These are phyloP conservation scores for Salvator merianae DNA, from an alignment of 2,113 vertebrate genomes.

Conservation along the genomic window DNA sequence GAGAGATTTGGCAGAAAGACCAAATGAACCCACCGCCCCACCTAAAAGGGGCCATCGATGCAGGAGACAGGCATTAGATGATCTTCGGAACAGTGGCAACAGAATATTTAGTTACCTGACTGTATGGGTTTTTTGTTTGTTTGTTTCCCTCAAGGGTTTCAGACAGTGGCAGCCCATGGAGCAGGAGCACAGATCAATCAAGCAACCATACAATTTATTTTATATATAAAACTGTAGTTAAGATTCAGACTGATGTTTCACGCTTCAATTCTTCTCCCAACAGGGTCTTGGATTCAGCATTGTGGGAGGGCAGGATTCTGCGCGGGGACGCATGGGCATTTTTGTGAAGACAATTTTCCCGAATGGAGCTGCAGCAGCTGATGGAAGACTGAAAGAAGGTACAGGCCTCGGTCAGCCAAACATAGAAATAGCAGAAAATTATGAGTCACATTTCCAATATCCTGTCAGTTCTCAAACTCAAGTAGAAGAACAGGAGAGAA, in stretches of 20 bases:
- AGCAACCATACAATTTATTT: no score
- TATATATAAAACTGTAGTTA: background rate
- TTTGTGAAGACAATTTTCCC: slow-evolving; percentile 98
- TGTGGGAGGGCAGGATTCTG: slow-evolving; percentile 95
- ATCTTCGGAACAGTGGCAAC: no score
- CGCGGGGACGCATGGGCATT: slow-evolving; percentile 95
- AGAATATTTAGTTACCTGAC: no score
- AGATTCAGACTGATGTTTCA: background rate
- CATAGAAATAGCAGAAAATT: no score
- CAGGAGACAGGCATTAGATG: no score
- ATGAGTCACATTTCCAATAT: background rate
- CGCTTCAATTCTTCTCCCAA: slow-evolving; percentile 22
- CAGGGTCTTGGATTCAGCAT: slow-evolving; percentile 97
- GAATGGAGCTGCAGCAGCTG: slow-evolving; percentile 91
- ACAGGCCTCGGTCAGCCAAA: background rate
- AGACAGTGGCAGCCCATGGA: no score
- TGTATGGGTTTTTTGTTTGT: no score
- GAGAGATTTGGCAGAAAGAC: no score
- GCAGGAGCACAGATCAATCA: no score
- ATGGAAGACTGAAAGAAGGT: slow-evolving; percentile 96
- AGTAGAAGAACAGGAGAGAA: background rate
- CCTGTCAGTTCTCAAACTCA: background rate
- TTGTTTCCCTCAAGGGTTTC: no score
- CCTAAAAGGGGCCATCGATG: no score
- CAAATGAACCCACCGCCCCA: no score